phyloP scores from a whole-genome alignment of 2,113 vertebrate species.

The Mus pahari region DNA sequence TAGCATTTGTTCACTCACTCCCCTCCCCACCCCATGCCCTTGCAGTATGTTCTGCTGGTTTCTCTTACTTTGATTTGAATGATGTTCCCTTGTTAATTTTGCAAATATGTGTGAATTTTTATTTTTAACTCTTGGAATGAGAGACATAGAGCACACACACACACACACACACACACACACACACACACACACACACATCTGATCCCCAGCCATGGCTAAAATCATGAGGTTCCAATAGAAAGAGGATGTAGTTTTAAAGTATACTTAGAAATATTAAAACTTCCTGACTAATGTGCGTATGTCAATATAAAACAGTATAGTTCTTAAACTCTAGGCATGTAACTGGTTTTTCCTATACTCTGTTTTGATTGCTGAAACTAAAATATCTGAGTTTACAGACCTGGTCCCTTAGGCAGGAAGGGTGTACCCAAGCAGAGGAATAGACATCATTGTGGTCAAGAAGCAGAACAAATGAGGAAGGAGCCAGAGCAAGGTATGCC shows the following conservation, averaged over 20 bases:
- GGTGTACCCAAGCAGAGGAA: too few relatives aligned
- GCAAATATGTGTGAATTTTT: neutral
- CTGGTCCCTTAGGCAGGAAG: neutral
- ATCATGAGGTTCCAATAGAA: neutral
- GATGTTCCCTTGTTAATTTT: neutral
- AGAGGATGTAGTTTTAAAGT: neutral
- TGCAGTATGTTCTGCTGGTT: neutral
- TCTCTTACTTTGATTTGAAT: neutral
- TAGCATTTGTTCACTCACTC: neutral
- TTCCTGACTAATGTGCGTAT: neutral
- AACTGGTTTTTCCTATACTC: neutral
- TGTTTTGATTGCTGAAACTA: neutral
- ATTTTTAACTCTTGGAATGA: neutral
- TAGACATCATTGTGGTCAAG: neutral
- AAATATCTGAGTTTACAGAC: neutral
- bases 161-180: neutral
- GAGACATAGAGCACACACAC: too few relatives aligned
- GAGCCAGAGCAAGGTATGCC: too few relatives aligned
- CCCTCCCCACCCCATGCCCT: rapidly evolving
- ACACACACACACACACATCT: too few relatives aligned
- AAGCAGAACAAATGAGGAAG: neutral
- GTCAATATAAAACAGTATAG: neutral
- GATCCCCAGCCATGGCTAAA: neutral
- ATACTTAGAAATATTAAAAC: neutral
- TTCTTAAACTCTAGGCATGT: neutral